Evolutionary conservation across 2,797 vertebrate genomes (phyloP), one percentile per base, ranked within the genome.

Genomic region (Parauchenoglanis ngamensis): DNA sequence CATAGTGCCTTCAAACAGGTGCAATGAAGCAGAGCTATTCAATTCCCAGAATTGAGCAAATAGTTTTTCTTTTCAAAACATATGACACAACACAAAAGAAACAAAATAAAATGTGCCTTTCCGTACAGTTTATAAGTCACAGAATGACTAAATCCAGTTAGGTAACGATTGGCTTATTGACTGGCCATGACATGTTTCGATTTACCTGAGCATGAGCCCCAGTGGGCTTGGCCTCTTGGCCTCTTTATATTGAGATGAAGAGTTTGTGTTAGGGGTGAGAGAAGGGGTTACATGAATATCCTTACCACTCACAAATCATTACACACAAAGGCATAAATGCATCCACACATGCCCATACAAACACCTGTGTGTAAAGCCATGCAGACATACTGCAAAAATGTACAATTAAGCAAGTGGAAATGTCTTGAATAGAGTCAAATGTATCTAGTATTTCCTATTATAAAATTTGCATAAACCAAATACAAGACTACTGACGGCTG

Each of bases 131-230:
- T 85, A 85, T 61, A 84, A 85, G 82, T 87, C 67, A 84, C 86
- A 85, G 68, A 90, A 88, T 87, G 49, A 65, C 70, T 82, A 90
- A 89, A 92, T 90, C 90, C 86, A 88, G 90, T 92, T 90, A 92
- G 77, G 87, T 85, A 90, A 89, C 77, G 81, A 89, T 87, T 90
- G 88, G 87, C 85, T 87, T 88, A 90, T 91, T 89, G 89, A 91
- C 87, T 84, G 40, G 78, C 40, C 31, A 70, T 85, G 80, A 70
- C 59, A 49, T 4, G 79, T 87, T 89, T 83, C 87, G 85, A 90
- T 77, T 89, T 89, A 86, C 85, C 87, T 82, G 7, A 80, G 87
- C 56, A 82, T 80, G 46, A 81, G 75, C 77, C 77, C 81, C 57
- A 17, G 46, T 77, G 76, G 80, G 49, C 65, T 73, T 23, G 63